Evolutionary conservation across 2,797 vertebrate species (phyloP), one percentile per base, ranked within the genome.

Genomic region (Pantherophis vulpinus): DNA sequence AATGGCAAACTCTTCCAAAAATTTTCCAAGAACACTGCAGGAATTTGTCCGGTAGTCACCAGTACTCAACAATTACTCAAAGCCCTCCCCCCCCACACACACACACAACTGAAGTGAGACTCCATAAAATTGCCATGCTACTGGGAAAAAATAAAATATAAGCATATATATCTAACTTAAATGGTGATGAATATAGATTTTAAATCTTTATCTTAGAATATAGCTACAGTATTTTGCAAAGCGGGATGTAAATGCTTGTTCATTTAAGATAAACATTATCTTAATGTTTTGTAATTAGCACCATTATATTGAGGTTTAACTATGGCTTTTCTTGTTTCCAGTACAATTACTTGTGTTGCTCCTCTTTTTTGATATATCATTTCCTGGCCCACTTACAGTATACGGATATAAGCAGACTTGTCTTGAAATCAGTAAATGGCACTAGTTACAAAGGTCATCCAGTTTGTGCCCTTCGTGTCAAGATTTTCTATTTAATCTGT

Each of bases 401-500:
- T 59, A 47, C 7, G 63, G 61, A 61, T 20, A 89, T 18, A 91
- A 58, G 93, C 97, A 94, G 94, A 95, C 93, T 94, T 88, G 70
- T 59, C 93, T 95, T 95, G 63, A 90, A 95, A 96, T 86, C 7
- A 70, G 66, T 89, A 88, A 95, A 93, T 92, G 32, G 93, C 86
- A 94, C 92, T 93, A 47, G 91, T 90, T 86, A 74, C 27, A 93
- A 83, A 86, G 94, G 66, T 95, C 91, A 94, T 66, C 58, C 60
- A 93, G 90, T 96, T 94, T 86, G 59, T 94, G 12, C 87, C 87
- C 91, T 88, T 63, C 83, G 54, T 90, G 83, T 61, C 4, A 0
- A 27, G 27, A 58, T 94, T 90, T 55, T 93, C 94, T 92, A 95
- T 96, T 95, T 92, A 93, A 94, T 93, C 88, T 93, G 25, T 92